phyloP scores from a whole-genome alignment of 92 coral and sea anemone genomes.

The Phenganax marumi region DNA sequence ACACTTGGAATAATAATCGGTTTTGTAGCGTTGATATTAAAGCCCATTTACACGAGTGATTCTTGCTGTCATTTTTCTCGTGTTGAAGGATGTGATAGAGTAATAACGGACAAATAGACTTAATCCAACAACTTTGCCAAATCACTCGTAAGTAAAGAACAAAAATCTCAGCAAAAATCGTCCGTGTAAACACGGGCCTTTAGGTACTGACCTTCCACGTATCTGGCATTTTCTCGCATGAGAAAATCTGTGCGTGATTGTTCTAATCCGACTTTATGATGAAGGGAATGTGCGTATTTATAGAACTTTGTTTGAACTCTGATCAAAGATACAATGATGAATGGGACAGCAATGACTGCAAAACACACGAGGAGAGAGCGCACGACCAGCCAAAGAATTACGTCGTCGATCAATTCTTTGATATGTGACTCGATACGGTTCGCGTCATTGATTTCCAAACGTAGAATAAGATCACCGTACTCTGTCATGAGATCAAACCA shows the following conservation, averaged over 20 bases:
- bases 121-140: no score
- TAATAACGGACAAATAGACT: no score
- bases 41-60: no score
- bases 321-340: not conserved
- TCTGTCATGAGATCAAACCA: slow-evolving; percentile 14
- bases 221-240: slow-evolving; percentile 17
- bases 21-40: no score
- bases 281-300: slow-evolving; percentile 6
- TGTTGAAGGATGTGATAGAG: no score
- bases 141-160: no score
- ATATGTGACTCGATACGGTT: slow-evolving; percentile 19
- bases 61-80: no score
- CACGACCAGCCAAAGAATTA: not conserved
- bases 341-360: slow-evolving; percentile 13
- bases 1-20: no score
- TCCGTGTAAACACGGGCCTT: no score
- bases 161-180: no score
- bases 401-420: not conserved
- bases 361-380: slow-evolving; percentile 12
- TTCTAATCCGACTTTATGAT: not conserved
- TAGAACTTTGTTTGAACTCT: not conserved
- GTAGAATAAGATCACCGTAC: slow-evolving; percentile 9
- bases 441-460: not conserved
- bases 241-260: slow-evolving; percentile 12
- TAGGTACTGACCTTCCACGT: not conserved